Conservation (phyloP, 2,797 vertebrate species). For the Eleutherodactylus coqui region DNA sequence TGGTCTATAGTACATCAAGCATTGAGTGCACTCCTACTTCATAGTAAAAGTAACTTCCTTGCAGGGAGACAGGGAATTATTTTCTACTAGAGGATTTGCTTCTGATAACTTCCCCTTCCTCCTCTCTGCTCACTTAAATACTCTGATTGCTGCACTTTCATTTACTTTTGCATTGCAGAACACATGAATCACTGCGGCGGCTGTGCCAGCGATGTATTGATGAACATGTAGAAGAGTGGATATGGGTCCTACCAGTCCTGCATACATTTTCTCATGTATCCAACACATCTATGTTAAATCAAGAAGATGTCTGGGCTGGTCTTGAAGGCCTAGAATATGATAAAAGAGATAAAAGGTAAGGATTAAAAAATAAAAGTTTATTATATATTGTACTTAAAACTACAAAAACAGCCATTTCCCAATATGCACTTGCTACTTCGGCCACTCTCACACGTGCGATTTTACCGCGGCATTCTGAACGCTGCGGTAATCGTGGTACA, state of each 20-base stretch:
- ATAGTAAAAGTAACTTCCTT: neutral
- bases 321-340: slow-evolving; percentile 70
- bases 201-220: slow-evolving; percentile 67
- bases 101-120: neutral
- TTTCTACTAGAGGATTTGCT: too few species aligned
- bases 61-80: too few species aligned
- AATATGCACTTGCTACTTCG: too few species aligned
- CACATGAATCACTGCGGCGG: neutral
- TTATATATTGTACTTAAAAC: neutral
- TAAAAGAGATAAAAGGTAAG: slow-evolving; percentile 5
- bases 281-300: slow-evolving; percentile 30
- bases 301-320: slow-evolving; percentile 73
- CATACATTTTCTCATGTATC: slow-evolving; percentile 73
- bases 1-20: too few species aligned
- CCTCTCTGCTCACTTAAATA: neutral
- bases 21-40: neutral
- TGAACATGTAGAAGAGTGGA: slow-evolving; percentile 66
- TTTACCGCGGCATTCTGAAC: too few species aligned
- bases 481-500: too few species aligned
- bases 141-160: neutral
- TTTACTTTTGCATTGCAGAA: slow-evolving; percentile 49
- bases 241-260: slow-evolving; percentile 82
- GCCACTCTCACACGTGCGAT: too few species aligned
- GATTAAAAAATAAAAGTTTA: too few species aligned
- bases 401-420: too few species aligned